phyloP scores from a whole-genome alignment of 2,113 vertebrate species.

The Hemicordylus capensis region DNA sequence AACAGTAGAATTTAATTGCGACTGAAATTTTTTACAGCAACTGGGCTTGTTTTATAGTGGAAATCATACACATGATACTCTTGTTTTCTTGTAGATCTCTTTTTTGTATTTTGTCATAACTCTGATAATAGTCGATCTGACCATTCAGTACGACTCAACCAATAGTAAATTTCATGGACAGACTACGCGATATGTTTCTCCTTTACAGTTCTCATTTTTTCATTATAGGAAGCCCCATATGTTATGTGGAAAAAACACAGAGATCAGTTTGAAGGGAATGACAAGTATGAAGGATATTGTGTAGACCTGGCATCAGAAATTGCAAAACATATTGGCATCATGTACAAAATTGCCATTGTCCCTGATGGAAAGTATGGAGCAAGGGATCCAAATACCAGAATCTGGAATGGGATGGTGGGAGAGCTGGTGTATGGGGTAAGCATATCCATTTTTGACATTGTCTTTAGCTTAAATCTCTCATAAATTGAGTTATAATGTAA shows the following conservation, averaged over 20 bases:
- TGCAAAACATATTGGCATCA: constrained; percentile 98
- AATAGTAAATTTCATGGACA: constrained; percentile 49
- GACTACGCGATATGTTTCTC: constrained; percentile 63
- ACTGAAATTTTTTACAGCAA: not conserved
- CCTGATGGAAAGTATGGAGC: constrained; percentile 98
- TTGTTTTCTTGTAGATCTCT: constrained; percentile 45
- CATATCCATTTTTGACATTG: constrained; percentile 72
- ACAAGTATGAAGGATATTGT: constrained; percentile 98
- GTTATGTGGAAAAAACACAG: constrained; percentile 99
- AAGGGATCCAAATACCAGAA: constrained; percentile 97
- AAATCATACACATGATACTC: constrained; percentile 13
- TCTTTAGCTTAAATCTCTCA: constrained; percentile 54
- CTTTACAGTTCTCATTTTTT: constrained; percentile 84
- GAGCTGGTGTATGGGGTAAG: constrained; percentile 99
- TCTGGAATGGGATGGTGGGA: constrained; percentile 99
- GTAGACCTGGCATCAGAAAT: constrained; percentile 99
- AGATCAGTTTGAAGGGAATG: constrained; percentile 97
- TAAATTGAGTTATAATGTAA: constrained; percentile 40
- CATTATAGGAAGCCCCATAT: constrained; percentile 96
- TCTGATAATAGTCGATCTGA: constrained; percentile 32
- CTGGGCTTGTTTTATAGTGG: not conserved
- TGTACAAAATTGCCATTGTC: constrained; percentile 98
- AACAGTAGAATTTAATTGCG: not conserved
- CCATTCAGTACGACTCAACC: constrained; percentile 35
- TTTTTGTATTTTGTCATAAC: constrained; percentile 35